Percentiles rank a stretch among this genome's conserved stretches.
These are phyloP conservation scores for Heloderma charlesbogerti DNA, from an alignment of 2,113 vertebrate genomes.

Conservation along the genomic window DNA sequence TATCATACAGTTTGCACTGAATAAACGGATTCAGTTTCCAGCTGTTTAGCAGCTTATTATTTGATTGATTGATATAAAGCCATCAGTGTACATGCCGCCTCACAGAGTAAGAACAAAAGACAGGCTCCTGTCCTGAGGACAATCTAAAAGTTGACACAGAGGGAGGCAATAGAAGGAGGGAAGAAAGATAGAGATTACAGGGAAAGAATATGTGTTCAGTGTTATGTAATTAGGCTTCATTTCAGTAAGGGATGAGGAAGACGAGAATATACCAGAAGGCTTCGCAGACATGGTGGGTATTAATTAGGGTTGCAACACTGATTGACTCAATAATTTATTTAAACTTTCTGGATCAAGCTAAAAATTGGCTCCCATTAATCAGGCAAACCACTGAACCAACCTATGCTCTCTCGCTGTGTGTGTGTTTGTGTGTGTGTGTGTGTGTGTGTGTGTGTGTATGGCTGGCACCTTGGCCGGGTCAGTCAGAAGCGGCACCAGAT, in stretches of 20 bases:
- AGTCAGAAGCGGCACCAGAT: background rate
- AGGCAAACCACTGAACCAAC: background rate
- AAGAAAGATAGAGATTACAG: background rate
- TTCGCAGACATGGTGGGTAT: background rate
- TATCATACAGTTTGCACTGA: background rate
- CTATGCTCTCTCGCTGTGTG: background rate
- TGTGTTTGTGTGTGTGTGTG: too few relatives aligned
- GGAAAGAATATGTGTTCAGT: background rate
- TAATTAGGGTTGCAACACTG: background rate
- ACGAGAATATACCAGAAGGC: background rate
- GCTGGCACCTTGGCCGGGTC: background rate
- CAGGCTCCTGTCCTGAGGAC: background rate
- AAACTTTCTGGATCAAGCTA: background rate
- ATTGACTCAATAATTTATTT: background rate
- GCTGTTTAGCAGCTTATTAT: slow-evolving; percentile 25
- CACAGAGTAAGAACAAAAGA: background rate
- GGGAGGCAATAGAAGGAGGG: background rate
- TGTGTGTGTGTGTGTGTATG: background rate
- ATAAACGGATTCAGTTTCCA: slow-evolving; percentile 25
- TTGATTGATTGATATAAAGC: background rate
- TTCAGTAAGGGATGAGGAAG: background rate
- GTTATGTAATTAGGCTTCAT: background rate
- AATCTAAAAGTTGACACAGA: background rate
- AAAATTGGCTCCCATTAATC: background rate
- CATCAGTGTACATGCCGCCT: background rate